Conservation (phyloP, 2,888 invertebrate species). For the Pandemis corylana region DNA sequence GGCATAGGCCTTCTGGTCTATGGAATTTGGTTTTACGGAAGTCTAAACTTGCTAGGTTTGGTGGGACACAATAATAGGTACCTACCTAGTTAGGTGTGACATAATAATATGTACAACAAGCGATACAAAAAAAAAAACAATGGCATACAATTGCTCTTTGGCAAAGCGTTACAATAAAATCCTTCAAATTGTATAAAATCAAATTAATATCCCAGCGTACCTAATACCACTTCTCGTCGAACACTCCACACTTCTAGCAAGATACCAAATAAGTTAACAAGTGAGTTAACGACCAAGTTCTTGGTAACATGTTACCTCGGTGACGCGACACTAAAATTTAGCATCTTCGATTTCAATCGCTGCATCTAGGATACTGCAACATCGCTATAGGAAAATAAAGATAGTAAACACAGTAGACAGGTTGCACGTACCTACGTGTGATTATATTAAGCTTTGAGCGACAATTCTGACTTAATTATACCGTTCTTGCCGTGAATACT, state of each 20-base stretch:
- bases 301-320: conserved; percentile 32
- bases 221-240: neutral
- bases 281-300: conserved; percentile 16
- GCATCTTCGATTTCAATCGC: conserved; percentile 63
- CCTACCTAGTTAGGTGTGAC: too few species aligned
- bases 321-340: conserved; percentile 54
- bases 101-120: neutral
- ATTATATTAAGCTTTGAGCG: too few species aligned
- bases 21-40: too few species aligned
- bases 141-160: neutral
- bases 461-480: too few species aligned
- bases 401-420: conserved; percentile 16
- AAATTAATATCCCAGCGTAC: neutral
- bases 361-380: conserved; percentile 64
- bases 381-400: conserved; percentile 63
- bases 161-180: neutral
- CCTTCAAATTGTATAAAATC: neutral
- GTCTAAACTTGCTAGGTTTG: too few species aligned
- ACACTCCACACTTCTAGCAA: conserved; percentile 23
- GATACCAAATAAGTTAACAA: neutral
- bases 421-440: neutral
- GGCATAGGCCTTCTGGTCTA: too few species aligned
- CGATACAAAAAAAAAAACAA: neutral
- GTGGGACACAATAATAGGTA: too few species aligned
- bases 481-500: too few species aligned